Base-by-base conservation (phyloP, 2,113 vertebrate genomes). In the Myotis brandtii region DNA sequence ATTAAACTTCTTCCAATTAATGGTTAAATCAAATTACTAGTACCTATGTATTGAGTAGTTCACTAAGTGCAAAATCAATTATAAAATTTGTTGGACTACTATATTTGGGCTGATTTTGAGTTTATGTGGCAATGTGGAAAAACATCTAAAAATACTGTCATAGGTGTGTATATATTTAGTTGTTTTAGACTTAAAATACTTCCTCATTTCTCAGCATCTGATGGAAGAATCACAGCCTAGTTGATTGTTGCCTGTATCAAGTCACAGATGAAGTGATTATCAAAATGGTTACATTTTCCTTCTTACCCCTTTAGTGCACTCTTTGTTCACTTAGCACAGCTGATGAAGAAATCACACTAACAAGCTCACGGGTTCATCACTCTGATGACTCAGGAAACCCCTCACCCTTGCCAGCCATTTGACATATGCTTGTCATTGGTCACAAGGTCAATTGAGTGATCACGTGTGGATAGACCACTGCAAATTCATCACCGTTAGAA, bases 401-500 rank as follows among this genome's bases (percentile, higher is more conserved):
- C 54, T 87, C 37, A 30, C 23, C 37, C 34, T 94, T 86, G 23
- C 40, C 48, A 86, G 34, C 30, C 48, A 75, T 73, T 32, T 85
- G 83, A 82, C 77, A 94, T 64, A 50, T 32, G 66, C 40, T 88
- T 83, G 43, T 52, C 62, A 67, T 9, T 50, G 30, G 86, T 89
- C 69, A 50, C 50, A 87, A 93, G 67, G 43, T 86, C 87, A 94
- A 9, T 0, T 79, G 43, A 91, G 2, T 52, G 40, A 88, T 37
- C 25, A 6, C 2, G 2, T n/a, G 5, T 64, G 25, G 77, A 50
- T 34, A 76, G 25, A 66, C 62, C 48, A 81, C 1, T 59, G 27
- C 23, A 87, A 87, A 96, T 81, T 83, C 88, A 92, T 89, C 54
- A 92, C 27, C 2, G 76, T 85, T 34, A 95, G 54, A 75, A 95